Evolutionary conservation across 1,140 invertebrate species (phyloP).

Genomic region (Vanessa atalanta): DNA sequence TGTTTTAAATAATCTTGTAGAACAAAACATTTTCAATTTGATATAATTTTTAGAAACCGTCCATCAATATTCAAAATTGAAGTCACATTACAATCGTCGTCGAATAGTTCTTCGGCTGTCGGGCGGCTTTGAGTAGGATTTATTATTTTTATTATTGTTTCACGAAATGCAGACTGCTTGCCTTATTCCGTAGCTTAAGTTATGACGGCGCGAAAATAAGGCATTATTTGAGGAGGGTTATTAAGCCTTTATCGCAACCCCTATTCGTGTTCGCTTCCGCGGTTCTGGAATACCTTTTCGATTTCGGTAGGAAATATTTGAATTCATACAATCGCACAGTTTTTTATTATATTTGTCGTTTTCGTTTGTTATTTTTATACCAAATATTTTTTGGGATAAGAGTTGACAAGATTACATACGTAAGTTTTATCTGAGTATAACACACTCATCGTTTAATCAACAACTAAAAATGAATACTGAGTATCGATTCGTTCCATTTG

Average conservation of each 20-base stretch:
- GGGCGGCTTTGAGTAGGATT: slow-evolving; percentile 74
- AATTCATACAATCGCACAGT: not conserved
- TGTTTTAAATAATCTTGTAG: not conserved
- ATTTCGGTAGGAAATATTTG: slow-evolving; percentile 3
- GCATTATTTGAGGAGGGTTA: slow-evolving; percentile 25
- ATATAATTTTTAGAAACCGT: not conserved
- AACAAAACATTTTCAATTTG: not conserved
- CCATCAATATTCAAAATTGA: slow-evolving; percentile 14
- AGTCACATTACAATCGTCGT: slow-evolving; percentile 49
- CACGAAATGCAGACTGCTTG: slow-evolving; percentile 48
- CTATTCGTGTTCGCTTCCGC: slow-evolving; percentile 4
- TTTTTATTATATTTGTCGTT: not conserved
- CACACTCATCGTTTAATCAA: too few species aligned
- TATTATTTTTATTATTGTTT: slow-evolving; percentile 80
- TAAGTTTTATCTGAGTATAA: too few species aligned
- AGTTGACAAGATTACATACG: too few species aligned
- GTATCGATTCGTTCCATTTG: too few species aligned
- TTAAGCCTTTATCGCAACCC: slow-evolving; percentile 11
- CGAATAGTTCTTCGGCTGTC: slow-evolving; percentile 77
- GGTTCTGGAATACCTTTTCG: slow-evolving; percentile 8
- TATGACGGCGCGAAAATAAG: slow-evolving; percentile 47
- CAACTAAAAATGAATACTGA: too few species aligned
- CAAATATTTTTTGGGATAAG: too few species aligned
- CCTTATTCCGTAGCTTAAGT: slow-evolving; percentile 57
- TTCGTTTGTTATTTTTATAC: not conserved